Evolutionary conservation across 2,113 vertebrate genomes (phyloP).

Genomic region (Morone saxatilis): DNA sequence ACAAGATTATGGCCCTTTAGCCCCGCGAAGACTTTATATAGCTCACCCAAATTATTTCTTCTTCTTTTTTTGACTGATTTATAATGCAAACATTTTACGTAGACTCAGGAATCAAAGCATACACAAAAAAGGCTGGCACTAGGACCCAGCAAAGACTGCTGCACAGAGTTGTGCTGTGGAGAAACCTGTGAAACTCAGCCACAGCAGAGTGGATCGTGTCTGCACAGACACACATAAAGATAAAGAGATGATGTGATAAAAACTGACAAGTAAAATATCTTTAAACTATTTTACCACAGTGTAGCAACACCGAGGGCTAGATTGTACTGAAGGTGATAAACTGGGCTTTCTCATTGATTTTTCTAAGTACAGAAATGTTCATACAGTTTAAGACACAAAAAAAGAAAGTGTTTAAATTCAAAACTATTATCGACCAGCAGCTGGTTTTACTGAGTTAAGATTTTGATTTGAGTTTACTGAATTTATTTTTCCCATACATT

Average conservation of each 20-base stretch:
- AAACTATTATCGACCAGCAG: not conserved
- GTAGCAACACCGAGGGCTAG: not conserved
- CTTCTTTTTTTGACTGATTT: slow-evolving; percentile 1
- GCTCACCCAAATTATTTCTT: slow-evolving; percentile 9
- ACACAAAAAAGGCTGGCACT: not conserved
- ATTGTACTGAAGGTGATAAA: too few relatives aligned
- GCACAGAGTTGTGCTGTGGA: slow-evolving; percentile 6
- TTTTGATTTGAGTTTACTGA: not conserved
- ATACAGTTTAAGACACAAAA: not conserved
- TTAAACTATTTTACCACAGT: not conserved
- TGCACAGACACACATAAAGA: slow-evolving; percentile 11
- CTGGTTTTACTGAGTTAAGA: not conserved
- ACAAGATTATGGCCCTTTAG: not conserved
- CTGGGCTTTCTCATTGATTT: too few relatives aligned
- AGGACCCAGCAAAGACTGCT: slow-evolving; percentile 11
- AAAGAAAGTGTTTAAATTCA: not conserved
- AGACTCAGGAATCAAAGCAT: not conserved
- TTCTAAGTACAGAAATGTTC: too few relatives aligned
- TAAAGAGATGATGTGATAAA: slow-evolving; percentile 1
- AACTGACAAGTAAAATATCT: slow-evolving; percentile 23
- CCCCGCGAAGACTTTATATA: not conserved
- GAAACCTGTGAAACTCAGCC: slow-evolving; percentile 12
- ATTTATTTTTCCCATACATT: not conserved
- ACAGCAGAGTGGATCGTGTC: not conserved
- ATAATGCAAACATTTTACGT: not conserved